Base-by-base conservation (phyloP, 2,113 vertebrate genomes). In the Pelecanoides urinatrix region DNA sequence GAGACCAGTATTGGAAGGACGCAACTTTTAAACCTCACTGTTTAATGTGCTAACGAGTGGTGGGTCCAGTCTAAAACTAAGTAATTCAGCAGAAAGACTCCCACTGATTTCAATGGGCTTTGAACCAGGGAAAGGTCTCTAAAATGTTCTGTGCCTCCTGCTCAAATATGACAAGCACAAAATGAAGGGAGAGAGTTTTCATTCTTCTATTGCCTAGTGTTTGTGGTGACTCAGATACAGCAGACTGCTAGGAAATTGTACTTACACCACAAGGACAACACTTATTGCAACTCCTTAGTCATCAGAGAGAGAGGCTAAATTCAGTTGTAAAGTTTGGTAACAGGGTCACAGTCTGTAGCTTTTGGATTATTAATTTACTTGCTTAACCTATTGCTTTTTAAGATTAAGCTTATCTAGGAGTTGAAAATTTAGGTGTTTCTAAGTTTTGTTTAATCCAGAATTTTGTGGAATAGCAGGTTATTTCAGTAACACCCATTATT, bases 181-280 rank as follows among this genome's bases (percentile, higher is more conserved):
- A 93, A 82, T 63, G n/a, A 92, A 86, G 62, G 58, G 68, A 91
- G 49, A 94, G 47, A 76, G 17, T 74, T 88, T 94, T 91, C 63
- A 56, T 45, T 62, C 34, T 77, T 75, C 40, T 92, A 19, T 61
- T 96, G 78, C 73, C 47, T 77, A 78, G 70, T 72, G 70, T 86
- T 94, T 95, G 36, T 75, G 71, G 94, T 94, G 96, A 97, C 89
- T 97, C 79, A 86, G 72, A 96, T 90, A 73, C 68, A 88, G 84
- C 71, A 95, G 93, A 66, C 70, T 95, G 76, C 86, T 90, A 81
- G 93, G 76, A 89, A 85, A 93, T 77, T 62, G 80, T 90, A 93
- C 79, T 92, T 71, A 61, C 34, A 90, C 79, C 86, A 94, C 91
- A 83, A 72, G 13, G 74, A 83, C 84, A 97, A 86, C 67, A 52